Percentiles rank a stretch among this genome's conserved stretches.
These are phyloP conservation scores for Kryptolebias ocellatus DNA, from an alignment of 2,797 vertebrate species.

Conservation along the genomic window DNA sequence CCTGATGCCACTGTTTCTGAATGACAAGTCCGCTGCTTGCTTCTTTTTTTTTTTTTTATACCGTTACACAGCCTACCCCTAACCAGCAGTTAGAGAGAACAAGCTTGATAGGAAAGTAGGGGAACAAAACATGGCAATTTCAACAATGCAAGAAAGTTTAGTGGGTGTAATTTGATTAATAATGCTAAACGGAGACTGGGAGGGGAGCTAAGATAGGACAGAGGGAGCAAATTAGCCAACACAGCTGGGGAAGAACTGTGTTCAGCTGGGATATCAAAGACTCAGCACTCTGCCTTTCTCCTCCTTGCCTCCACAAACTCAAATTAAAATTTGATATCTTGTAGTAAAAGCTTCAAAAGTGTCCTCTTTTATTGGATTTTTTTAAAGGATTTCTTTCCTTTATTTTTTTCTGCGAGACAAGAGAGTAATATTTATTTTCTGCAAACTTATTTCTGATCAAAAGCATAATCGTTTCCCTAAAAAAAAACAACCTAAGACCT, in stretches of 20 bases:
- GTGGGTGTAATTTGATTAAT: slow-evolving; percentile 83
- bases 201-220: slow-evolving; percentile 62
- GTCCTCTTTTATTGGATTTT: slow-evolving; percentile 56
- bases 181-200: slow-evolving; percentile 75
- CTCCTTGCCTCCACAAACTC: slow-evolving; percentile 72
- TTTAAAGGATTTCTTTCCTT: slow-evolving; percentile 47
- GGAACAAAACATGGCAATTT: slow-evolving; percentile 40
- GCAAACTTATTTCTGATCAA: slow-evolving; percentile 22
- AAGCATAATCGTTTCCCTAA: neutral
- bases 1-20: slow-evolving; percentile 79
- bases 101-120: slow-evolving; percentile 34
- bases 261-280: slow-evolving; percentile 77
- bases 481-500: neutral
- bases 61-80: slow-evolving; percentile 14
- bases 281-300: slow-evolving; percentile 66
- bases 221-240: slow-evolving; percentile 74
- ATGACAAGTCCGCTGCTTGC: slow-evolving; percentile 63
- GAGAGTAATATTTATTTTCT: slow-evolving; percentile 22
- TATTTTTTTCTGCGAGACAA: slow-evolving; percentile 31
- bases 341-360: slow-evolving; percentile 74
- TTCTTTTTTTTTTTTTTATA: neutral
- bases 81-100: slow-evolving; percentile 8
- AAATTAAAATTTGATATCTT: slow-evolving; percentile 80
- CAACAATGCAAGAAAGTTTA: slow-evolving; percentile 77
- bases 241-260: slow-evolving; percentile 69